Evolutionary conservation across 2,888 invertebrate genomes (phyloP), one percentile per base, ranked within the genome.

Genomic region (Caenorhabditis panamensis): DNA sequence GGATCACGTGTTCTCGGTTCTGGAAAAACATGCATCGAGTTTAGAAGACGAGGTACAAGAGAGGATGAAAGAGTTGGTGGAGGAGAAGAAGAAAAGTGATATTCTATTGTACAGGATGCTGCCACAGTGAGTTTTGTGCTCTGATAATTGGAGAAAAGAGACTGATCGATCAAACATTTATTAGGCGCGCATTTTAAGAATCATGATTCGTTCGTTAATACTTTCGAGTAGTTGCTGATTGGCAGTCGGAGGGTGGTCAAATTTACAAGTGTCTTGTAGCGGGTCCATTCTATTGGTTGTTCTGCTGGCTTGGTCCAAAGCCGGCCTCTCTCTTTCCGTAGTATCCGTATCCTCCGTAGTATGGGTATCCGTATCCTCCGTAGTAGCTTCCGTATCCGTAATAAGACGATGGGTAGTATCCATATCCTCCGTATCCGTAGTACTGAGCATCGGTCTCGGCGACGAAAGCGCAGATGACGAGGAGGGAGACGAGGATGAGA

Each of bases 1-100:
- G 89, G 89, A 89, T 73, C 89, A 89, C 69, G 89, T 89, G 20
- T 89, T 89, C 82, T 81, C 82, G 20, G 86, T 89, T 61, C 76
- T 89, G 41, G 89, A 89, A 62, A 80, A 86, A 49, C 84, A 88
- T 49, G 88, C 88, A 9, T 82, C 77, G 9, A 84, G 79, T 44
- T 67, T 88, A 26, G 88, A 88, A 61, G 82, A 84, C 22, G 88
- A 88, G 63, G 88, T 88, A 2, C 85, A 85, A 56, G 86, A 87
- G 31, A 69, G 88, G 53, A 88, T 85, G 79, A 87, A 88, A 41
- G 87, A 88, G 63, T 69, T 88, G 69, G 85, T 84, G 2, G 88
- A 87, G 49, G 88, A 88, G 72, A 88, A 88, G 79, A 87, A 87
- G 66, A 88, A 87, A 59, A 85, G 85, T 44, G 88, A 88, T 68